Evolutionary conservation across 2,113 vertebrate genomes (phyloP).

Genomic region (Solenodon paradoxus): DNA sequence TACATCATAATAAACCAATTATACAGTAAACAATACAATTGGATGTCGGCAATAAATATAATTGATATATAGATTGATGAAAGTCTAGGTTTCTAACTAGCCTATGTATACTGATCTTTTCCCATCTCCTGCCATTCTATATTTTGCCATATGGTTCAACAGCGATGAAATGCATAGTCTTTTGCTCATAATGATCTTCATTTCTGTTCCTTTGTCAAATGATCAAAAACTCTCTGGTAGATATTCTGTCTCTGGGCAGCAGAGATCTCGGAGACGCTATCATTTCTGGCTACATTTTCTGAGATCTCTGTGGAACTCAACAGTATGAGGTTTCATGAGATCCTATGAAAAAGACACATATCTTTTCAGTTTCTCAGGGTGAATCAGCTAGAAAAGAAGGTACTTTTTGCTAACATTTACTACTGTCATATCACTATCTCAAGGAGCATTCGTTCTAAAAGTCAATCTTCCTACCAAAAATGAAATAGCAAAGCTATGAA

Average conservation of each 20-base stretch:
- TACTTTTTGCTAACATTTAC: not conserved
- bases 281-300: not conserved
- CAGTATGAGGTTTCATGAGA: not conserved
- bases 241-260: not conserved
- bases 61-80: too few relatives aligned
- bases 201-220: not conserved
- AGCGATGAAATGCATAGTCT: not conserved
- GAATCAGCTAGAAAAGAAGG: not conserved
- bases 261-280: not conserved
- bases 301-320: not conserved
- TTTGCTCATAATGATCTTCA: not conserved
- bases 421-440: not conserved
- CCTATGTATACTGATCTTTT: too few relatives aligned
- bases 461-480: not conserved
- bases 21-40: too few relatives aligned
- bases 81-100: too few relatives aligned
- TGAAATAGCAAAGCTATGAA: not conserved
- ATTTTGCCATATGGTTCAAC: not conserved
- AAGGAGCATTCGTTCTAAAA: not conserved
- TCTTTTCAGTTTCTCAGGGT: not conserved
- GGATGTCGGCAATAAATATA: too few relatives aligned
- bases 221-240: not conserved
- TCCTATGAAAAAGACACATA: not conserved
- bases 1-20: too few relatives aligned
- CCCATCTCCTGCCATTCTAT: not conserved